A percentile compares a stretch with the other conserved stretches of the same genome.
Conservation (phyloP, 2,888 invertebrate genomes). For the Drosophila maculinotata region DNA sequence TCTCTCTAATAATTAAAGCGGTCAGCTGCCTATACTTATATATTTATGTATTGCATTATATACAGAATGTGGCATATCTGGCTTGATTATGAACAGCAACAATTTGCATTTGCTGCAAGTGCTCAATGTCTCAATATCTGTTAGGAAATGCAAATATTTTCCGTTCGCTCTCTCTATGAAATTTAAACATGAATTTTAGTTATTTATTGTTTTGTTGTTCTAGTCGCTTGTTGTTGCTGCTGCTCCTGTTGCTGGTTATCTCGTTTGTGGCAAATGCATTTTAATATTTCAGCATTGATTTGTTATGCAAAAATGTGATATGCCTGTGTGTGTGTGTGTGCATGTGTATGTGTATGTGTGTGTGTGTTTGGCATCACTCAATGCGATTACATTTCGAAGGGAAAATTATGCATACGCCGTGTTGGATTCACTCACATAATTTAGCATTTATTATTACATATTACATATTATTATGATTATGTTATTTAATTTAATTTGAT, state of each 20-base stretch:
- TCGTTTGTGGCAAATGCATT: slow-evolving; percentile 75
- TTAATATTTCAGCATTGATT: slow-evolving; percentile 77
- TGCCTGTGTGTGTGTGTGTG: slow-evolving; percentile 8
- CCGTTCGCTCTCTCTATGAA: slow-evolving; percentile 37
- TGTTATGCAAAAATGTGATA: slow-evolving; percentile 74
- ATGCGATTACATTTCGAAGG: slow-evolving; percentile 65
- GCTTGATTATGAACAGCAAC: slow-evolving; percentile 46
- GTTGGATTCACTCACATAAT: slow-evolving; percentile 70
- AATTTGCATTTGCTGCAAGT: slow-evolving; percentile 59
- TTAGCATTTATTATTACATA: slow-evolving; percentile 79
- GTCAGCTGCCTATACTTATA: slow-evolving; percentile 1
- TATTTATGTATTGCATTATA: slow-evolving; percentile 2
- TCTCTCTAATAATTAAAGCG: slow-evolving; percentile 43
- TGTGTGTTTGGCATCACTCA: slow-evolving; percentile 59
- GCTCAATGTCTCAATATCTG: slow-evolving; percentile 58
- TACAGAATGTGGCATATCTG: slow-evolving; percentile 11
- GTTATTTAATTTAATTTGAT: slow-evolving; percentile 81
- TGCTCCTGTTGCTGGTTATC: slow-evolving; percentile 42
- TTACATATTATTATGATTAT: slow-evolving; percentile 78
- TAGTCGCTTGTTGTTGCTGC: slow-evolving; percentile 28
- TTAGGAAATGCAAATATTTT: slow-evolving; percentile 67
- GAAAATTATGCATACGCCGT: slow-evolving; percentile 74
- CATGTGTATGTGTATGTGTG: slow-evolving; percentile 24
- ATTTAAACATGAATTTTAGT: slow-evolving; percentile 78
- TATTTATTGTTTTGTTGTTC: slow-evolving; percentile 61